A percentile compares a stretch with the other conserved stretches of the same genome.
phyloP scores from a whole-genome alignment of 1,140 invertebrate genomes.

The Neoseiulus cucumeris region DNA sequence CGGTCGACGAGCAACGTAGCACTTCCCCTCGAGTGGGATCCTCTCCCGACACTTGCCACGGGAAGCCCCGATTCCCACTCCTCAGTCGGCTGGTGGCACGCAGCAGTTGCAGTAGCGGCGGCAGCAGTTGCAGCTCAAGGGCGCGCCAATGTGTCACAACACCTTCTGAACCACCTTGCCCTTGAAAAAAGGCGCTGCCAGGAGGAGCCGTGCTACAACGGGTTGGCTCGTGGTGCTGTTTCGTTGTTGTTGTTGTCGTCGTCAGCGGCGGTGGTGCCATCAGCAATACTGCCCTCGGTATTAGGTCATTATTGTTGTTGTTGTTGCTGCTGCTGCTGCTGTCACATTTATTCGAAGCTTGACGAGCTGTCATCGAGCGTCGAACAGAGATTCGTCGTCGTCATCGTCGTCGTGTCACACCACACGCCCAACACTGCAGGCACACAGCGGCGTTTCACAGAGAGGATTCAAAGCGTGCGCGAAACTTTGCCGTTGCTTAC shows the following conservation, averaged over 20 bases:
- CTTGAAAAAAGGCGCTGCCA: background rate
- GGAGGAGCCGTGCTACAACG: background rate
- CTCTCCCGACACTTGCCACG: background rate
- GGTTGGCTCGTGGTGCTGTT: background rate
- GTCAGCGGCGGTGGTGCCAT: background rate
- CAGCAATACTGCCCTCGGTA: background rate
- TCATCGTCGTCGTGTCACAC: too few relatives aligned
- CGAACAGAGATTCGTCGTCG: too few relatives aligned
- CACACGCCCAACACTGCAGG: too few relatives aligned
- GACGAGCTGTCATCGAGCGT: too few relatives aligned
- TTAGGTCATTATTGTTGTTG: background rate
- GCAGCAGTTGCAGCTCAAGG: background rate
- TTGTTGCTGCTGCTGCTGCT: background rate
- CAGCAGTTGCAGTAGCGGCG: background rate
- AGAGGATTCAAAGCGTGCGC: too few relatives aligned
- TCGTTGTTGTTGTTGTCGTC: background rate
- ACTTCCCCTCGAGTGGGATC: slow-evolving; percentile 9
- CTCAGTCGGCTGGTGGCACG: too few relatives aligned
- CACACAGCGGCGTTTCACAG: too few relatives aligned
- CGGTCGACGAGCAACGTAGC: background rate
- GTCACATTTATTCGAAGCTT: background rate
- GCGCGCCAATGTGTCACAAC: background rate
- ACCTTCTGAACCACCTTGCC: background rate
- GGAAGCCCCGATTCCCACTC: too few relatives aligned
- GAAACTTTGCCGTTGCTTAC: too few relatives aligned